A percentile compares a stretch with the other conserved stretches of the same genome.
Evolutionary conservation across 2,113 vertebrate species (phyloP).

Genomic region (Cisticola juncidis): DNA sequence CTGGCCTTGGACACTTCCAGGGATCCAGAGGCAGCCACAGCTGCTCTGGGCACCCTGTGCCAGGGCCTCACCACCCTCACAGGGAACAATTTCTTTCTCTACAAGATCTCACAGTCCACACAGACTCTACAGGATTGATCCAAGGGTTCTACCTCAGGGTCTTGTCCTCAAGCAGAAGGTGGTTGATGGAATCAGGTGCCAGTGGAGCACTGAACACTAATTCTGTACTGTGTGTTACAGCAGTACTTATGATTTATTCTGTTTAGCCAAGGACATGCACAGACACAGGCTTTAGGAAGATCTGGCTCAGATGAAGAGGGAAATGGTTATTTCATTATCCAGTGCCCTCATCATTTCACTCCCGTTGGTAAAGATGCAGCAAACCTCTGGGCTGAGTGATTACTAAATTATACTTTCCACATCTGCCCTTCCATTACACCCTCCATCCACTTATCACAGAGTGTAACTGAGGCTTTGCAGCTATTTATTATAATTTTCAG

Average conservation of each 20-base stretch:
- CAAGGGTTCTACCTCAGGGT: background rate
- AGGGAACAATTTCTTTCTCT: background rate
- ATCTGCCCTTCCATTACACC: background rate
- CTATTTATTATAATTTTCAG: background rate
- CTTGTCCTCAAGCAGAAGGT: background rate
- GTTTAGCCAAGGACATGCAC: background rate
- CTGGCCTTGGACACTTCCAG: background rate
- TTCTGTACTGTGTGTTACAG: background rate
- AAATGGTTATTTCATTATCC: background rate
- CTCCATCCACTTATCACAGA: background rate
- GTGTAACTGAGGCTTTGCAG: background rate
- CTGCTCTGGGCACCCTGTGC: background rate
- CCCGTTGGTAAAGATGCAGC: background rate
- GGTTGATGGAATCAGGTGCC: background rate
- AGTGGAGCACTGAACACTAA: background rate
- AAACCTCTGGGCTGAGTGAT: background rate
- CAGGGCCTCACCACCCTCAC: rapidly evolving
- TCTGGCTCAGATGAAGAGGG: background rate
- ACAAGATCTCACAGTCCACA: background rate
- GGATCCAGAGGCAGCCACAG: background rate
- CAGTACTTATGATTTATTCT: background rate
- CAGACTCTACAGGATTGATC: background rate
- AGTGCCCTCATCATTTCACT: background rate
- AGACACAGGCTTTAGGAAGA: background rate
- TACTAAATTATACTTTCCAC: background rate